A percentile compares a stretch with the other conserved stretches of the same genome.
Conservation (phyloP, 2,113 vertebrate genomes). For the Cercopithecus mona region DNA sequence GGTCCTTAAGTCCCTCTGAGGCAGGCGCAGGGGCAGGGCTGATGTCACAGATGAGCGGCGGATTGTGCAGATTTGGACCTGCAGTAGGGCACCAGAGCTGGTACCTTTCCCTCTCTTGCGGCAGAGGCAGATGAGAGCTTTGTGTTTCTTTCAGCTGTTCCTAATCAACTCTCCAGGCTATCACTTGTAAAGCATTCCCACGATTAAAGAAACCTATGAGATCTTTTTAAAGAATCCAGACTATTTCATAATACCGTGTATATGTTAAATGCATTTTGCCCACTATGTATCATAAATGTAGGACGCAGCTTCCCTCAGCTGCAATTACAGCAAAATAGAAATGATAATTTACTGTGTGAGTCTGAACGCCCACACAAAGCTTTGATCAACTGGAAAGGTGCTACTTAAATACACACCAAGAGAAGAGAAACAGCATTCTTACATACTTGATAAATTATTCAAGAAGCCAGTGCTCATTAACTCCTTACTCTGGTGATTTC, state of each 20-base stretch:
- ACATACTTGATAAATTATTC: background rate
- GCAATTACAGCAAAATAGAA: background rate
- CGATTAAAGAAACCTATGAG: background rate
- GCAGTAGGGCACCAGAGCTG: too few relatives aligned
- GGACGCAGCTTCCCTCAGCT: background rate
- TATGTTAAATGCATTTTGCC: background rate
- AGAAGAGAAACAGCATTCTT: background rate
- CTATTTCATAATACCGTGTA: background rate
- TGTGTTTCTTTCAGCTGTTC: background rate
- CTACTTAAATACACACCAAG: background rate
- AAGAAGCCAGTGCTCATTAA: background rate
- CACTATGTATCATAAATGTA: background rate
- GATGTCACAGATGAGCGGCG: background rate
- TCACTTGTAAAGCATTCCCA: background rate
- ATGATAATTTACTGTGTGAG: background rate
- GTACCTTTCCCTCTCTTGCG: background rate
- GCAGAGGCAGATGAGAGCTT: background rate
- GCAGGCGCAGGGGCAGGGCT: background rate
- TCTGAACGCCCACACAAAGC: background rate
- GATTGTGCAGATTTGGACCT: background rate
- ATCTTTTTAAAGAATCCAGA: background rate
- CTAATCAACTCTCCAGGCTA: background rate
- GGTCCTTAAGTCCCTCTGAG: background rate
- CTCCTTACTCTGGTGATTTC: background rate
- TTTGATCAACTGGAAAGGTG: background rate